Evolutionary conservation across 1,140 invertebrate genomes (phyloP), one percentile per base, ranked within the genome.

Genomic region (Ceratitis capitata): DNA sequence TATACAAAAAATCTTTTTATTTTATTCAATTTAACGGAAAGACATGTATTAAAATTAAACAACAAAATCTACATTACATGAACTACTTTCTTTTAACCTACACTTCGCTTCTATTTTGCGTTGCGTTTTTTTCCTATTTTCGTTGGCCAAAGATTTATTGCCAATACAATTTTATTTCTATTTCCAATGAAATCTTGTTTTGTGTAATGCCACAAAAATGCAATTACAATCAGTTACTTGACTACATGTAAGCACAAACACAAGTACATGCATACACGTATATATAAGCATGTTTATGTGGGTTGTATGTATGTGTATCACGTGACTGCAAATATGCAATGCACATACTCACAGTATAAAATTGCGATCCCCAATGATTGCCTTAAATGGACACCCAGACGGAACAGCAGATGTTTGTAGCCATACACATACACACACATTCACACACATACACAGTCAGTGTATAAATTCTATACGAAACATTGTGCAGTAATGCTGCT

Each of bases 101-200:
- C 12, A 39, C 32, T 35, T 39, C 14, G 6, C 16, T 69, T 35
- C 29, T 69, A 16, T 16, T 39, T 39, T 69, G 23, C n/a, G n/a
- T n/a, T n/a, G n/a, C n/a, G n/a, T 45, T 78, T 26, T 45, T 45
- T 14, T 78, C 10, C 39, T 42, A 23, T 78, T 45, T 23, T 10
- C 45, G 39, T 45, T 39, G 16, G 23, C 69, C 35, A 78, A 78
- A 78, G 69, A 78, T 78, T 78, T 78, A 78, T 78, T 78, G 69
- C 19, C 69, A 78, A 78, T 78, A 39, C 39, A 78, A 78, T 78
- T 78, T 45, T 78, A 78, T 78, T 78, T 78, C 39, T 78, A 78
- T 78, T 78, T 78, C 39, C 69, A 78, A 78, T 78, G 69, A 78
- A 78, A 78, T 78, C 69, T 78, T 78, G 69, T 78, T 78, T 78